Base-by-base conservation (phyloP, 2,888 invertebrate species). In the Nasonovia ribisnigri region DNA sequence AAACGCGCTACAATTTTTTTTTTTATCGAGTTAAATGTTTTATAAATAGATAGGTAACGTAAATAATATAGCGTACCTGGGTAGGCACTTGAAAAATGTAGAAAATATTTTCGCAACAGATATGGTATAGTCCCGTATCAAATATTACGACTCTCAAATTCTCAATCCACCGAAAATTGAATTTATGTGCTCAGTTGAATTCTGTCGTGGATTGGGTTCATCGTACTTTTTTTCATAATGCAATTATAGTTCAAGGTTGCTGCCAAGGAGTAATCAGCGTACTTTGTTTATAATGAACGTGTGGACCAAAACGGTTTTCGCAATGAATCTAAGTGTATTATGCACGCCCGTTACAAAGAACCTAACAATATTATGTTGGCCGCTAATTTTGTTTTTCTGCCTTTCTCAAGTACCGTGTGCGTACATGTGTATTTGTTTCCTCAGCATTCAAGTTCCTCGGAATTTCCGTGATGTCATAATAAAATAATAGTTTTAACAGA, bases 191-290 rank as follows among this genome's bases (percentile, higher is more conserved):
- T 43, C 84, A 20, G 91, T 57, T 6, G n/a, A 86, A 84, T 86
- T 91, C 84, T 84, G 11, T 24, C 6, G 46, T 24, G 67, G 29
- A 42, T n/a, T 29, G 91, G 87, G 92, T 92, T 92, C 92, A 87
- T 92, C 92, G 92, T 87, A 92, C 92, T 88, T 60, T 88, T 88
- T 67, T 87, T 48, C 60, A 42, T 67, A 92, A 87, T 60, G 92
- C 87, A 92, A 92, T 92, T 92, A 87, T 92, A 92, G 92, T 92
- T 92, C 92, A 92, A 92, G 92, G 92, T 92, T 92, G 57, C 46
- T 54, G 26, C 29, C 84, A 42, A 46, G 57, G 36, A 57, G 57
- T 91, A 91, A 91, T 91, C 84, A 86, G 86, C 43, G 54, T 84
- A 51, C 84, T 86, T 91, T 91, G 86, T 51, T 60, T 86, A n/a